Evolutionary conservation across 2,888 invertebrate genomes (phyloP).

Genomic region (Aphrophora alni): DNA sequence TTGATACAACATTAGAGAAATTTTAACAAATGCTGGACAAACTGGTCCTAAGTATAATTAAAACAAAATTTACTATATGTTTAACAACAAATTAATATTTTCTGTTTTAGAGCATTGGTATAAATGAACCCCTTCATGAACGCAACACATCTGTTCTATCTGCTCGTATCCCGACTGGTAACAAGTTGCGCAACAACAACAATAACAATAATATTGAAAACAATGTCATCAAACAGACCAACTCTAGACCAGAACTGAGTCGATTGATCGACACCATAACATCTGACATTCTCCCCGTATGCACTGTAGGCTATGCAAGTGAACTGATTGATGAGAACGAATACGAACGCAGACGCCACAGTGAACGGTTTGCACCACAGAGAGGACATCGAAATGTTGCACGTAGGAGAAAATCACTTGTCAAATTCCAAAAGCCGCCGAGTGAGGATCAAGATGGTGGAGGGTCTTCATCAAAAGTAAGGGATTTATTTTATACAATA

Average conservation of each 20-base stretch:
- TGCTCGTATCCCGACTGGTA: constrained; percentile 4
- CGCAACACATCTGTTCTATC: constrained; percentile 48
- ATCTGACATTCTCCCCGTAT: neutral
- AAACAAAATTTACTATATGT: too few species aligned
- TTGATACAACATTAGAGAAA: too few species aligned
- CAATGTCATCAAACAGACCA: constrained; percentile 37
- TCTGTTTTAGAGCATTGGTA: neutral
- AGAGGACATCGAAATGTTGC: constrained; percentile 58
- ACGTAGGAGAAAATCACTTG: constrained; percentile 59
- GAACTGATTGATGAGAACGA: constrained; percentile 60
- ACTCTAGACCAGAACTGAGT: constrained; percentile 16
- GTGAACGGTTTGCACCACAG: constrained; percentile 69
- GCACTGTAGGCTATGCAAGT: constrained; percentile 44
- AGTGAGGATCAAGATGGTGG: constrained; percentile 47
- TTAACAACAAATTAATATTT: neutral
- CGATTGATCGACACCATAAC: neutral
- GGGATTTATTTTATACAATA: constrained; percentile 52
- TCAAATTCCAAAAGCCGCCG: constrained; percentile 4
- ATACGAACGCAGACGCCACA: constrained; percentile 67
- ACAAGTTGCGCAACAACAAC: constrained; percentile 41
- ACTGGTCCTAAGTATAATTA: too few species aligned
- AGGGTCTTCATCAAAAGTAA: constrained; percentile 52
- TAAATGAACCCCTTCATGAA: constrained; percentile 54
- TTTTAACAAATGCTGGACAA: too few species aligned
- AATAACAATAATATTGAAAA: constrained; percentile 36